Conservation (phyloP, 2,113 vertebrate genomes). For the mouse (Mus musculus) region DNA sequence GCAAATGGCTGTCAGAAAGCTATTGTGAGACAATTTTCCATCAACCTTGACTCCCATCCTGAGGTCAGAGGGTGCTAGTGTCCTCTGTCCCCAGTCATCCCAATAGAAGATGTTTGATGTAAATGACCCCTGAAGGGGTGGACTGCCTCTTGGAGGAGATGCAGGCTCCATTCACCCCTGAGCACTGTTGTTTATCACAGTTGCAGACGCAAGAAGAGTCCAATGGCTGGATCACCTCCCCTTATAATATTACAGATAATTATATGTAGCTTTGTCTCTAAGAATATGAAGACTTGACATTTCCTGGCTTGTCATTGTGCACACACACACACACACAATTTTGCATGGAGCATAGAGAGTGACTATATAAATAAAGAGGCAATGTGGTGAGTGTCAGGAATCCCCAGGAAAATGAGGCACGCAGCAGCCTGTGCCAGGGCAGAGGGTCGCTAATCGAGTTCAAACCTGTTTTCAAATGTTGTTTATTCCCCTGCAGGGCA, state of each 20-base stretch:
- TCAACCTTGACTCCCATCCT: constrained; percentile 72
- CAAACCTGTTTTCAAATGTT: constrained; percentile 76
- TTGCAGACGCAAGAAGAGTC: background rate
- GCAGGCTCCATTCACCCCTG: background rate
- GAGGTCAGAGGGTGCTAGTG: constrained; percentile 79
- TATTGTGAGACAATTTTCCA: constrained; percentile 72
- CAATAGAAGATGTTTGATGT: background rate
- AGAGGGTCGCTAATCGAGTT: constrained; percentile 80
- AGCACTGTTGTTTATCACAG: accelerated
- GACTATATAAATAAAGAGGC: background rate
- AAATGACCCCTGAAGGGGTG: constrained; percentile 57
- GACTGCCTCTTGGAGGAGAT: constrained; percentile 32
- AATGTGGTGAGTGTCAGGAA: background rate
- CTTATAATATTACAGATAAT: background rate
- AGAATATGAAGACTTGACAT: background rate
- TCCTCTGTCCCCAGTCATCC: constrained; percentile 28
- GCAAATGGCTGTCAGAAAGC: constrained; percentile 60
- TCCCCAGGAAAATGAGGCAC: constrained; percentile 51
- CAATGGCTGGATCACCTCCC: background rate
- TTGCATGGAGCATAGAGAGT: constrained; percentile 60
- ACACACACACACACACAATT: background rate
- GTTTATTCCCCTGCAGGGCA: constrained; percentile 88
- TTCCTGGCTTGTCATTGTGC: constrained; percentile 19
- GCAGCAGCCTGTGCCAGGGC: constrained; percentile 67
- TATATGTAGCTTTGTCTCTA: background rate